Base-by-base conservation (phyloP, 2,113 vertebrate genomes). In the Apaloderma vittatum region DNA sequence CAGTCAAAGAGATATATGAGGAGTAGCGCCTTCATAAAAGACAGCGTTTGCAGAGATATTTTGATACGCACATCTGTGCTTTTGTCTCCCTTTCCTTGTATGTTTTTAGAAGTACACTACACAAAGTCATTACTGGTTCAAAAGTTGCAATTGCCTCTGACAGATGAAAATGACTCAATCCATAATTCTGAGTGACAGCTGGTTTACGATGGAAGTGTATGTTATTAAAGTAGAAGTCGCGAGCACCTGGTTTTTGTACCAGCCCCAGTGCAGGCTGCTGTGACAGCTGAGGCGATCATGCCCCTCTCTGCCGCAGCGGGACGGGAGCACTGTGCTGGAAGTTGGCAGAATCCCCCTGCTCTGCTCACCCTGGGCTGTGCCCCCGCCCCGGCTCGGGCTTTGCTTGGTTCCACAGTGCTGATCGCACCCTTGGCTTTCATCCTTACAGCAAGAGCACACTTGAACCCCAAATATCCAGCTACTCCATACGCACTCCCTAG, bases 311-410 rank as follows among this genome's bases (percentile, higher is more conserved):
- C 34, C 12, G 11, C 24, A 18, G n/a, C 5, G 5, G 23, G 29
- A 19, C 34, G 4, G 1, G 43, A n/a, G 20, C 7, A 34, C 34
- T 5, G 19, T n/a, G 52, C 19, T 18, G 5, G 37, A 24, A n/a
- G n/a, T n/a, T n/a, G n/a, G n/a, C n/a, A n/a, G n/a, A n/a, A n/a
- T n/a, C 40, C 37, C 27, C 16, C 37, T 3, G 4, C 43, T 57
- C 43, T 12, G 43, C n/a, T 58, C 3, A 2, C 34, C 34, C 29
- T 18, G 40, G 5, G 21, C 48, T 19, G 20, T 48, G 43, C 54
- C 27, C 2, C 1, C 2, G 4, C 18, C 40, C 43, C 11, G 29
- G 29, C 18, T 8, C 22, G 9, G 12, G 23, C 11, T n/a, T 58
- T 23, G 8, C 24, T 6, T 11, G 7, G 22, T 40, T 21, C 24